phyloP scores from a whole-genome alignment of 2,113 vertebrate genomes.

The Chlamydotis undulata region DNA sequence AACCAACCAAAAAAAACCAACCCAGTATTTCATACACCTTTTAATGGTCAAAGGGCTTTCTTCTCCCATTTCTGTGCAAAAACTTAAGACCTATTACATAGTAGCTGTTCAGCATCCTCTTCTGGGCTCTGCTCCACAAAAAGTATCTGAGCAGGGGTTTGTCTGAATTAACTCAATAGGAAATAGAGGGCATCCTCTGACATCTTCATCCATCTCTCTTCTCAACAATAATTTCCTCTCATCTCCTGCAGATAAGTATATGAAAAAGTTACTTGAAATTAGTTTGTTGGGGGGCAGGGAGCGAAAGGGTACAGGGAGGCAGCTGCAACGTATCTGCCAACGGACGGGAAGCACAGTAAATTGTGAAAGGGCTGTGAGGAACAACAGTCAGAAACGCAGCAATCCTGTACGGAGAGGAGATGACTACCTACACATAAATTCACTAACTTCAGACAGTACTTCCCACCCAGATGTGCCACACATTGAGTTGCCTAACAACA shows the following conservation, averaged over 20 bases:
- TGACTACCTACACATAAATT: neutral
- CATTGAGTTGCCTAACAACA: neutral
- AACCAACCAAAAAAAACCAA: neutral
- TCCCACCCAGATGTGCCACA: neutral
- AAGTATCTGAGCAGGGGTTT: conserved; percentile 38
- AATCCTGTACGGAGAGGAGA: neutral
- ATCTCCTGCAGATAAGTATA: conserved; percentile 21
- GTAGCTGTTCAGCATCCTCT: conserved; percentile 46
- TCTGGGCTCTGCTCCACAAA: conserved; percentile 55
- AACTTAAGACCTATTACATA: neutral
- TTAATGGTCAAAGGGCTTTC: neutral
- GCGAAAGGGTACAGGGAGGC: neutral
- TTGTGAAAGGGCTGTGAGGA: neutral
- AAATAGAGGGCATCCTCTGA: conserved; percentile 48
- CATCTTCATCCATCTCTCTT: conserved; percentile 44
- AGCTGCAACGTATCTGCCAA: neutral
- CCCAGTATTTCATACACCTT: neutral
- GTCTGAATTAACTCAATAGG: conserved; percentile 64
- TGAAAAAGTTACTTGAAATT: neutral
- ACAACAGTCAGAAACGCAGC: neutral
- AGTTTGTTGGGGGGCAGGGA: neutral
- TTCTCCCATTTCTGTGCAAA: neutral
- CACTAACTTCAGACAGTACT: neutral
- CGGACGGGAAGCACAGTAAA: neutral
- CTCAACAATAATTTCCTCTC: conserved; percentile 40